Evolutionary conservation across 2,113 vertebrate species (phyloP).

Genomic region (Solea solea): DNA sequence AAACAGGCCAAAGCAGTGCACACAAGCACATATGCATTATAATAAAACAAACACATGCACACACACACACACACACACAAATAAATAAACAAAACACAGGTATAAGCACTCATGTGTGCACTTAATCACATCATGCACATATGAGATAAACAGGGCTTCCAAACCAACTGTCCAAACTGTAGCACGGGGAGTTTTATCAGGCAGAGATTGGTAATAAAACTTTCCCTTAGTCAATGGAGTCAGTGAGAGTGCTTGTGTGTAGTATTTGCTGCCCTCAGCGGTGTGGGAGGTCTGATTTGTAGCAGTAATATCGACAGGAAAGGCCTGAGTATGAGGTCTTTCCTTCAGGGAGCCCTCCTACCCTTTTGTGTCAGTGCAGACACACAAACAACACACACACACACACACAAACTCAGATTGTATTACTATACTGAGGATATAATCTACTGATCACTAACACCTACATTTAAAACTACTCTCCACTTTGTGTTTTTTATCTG

Average conservation of each 20-base stretch:
- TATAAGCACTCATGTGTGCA: conserved; percentile 4
- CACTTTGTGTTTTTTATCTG: no score
- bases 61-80: background rate
- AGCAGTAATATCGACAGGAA: conserved; percentile 74
- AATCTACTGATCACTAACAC: conserved; percentile 1
- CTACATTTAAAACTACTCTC: background rate
- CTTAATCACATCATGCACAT: conserved; percentile 31
- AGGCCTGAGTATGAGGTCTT: conserved; percentile 70
- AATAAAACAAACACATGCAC: conserved; percentile 13
- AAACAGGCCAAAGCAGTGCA: conserved; percentile 36
- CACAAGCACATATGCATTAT: background rate
- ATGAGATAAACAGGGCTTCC: conserved; percentile 24
- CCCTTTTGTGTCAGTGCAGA: conserved; percentile 29
- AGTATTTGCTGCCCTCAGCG: conserved; percentile 59
- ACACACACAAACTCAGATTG: conserved; percentile 20
- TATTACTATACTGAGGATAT: background rate
- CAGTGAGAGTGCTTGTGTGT: conserved; percentile 29
- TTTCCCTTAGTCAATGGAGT: conserved; percentile 57
- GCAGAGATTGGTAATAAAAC: conserved; percentile 66
- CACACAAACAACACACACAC: conserved; percentile 27
- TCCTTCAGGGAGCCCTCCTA: conserved; percentile 67
- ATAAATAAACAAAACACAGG: conserved; percentile 15
- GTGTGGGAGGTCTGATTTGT: conserved; percentile 77
- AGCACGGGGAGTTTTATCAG: conserved; percentile 55
- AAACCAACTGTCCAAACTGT: conserved; percentile 31